These are phyloP conservation scores for Oceanodroma tethys DNA, from an alignment of 2,113 vertebrate genomes.

Conservation along the genomic window DNA sequence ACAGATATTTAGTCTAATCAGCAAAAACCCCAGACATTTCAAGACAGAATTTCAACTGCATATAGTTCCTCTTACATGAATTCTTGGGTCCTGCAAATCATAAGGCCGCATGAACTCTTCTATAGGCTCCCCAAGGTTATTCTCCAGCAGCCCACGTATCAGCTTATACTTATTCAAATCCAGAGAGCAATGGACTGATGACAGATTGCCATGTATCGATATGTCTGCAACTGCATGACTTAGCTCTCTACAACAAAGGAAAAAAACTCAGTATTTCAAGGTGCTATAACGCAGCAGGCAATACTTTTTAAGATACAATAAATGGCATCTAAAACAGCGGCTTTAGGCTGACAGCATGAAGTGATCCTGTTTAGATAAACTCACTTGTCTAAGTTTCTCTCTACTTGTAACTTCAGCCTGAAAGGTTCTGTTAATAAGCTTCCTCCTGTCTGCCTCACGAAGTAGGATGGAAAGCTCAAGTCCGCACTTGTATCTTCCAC, in stretches of 20 bases:
- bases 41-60: background rate
- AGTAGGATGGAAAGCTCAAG: conserved; percentile 87
- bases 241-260: conserved; percentile 79
- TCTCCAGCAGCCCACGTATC: conserved; percentile 89
- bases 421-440: conserved; percentile 90
- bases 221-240: conserved; percentile 91
- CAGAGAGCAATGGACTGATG: conserved; percentile 92
- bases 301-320: background rate
- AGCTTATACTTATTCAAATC: conserved; percentile 90
- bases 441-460: conserved; percentile 83
- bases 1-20: background rate
- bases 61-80: conserved; percentile 78
- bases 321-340: background rate
- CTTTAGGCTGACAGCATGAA: background rate
- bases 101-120: conserved; percentile 96
- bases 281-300: background rate
- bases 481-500: conserved; percentile 64
- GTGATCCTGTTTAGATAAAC: background rate
- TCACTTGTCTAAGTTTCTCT: conserved; percentile 96
- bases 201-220: conserved; percentile 88
- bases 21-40: background rate
- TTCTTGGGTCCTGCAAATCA: conserved; percentile 92
- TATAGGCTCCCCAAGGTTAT: conserved; percentile 92
- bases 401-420: conserved; percentile 87
- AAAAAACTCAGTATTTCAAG: background rate